A percentile compares a stretch with the other conserved stretches of the same genome.
phyloP scores from a whole-genome alignment of 2,888 invertebrate genomes.

The Acanthosepion lycidas region DNA sequence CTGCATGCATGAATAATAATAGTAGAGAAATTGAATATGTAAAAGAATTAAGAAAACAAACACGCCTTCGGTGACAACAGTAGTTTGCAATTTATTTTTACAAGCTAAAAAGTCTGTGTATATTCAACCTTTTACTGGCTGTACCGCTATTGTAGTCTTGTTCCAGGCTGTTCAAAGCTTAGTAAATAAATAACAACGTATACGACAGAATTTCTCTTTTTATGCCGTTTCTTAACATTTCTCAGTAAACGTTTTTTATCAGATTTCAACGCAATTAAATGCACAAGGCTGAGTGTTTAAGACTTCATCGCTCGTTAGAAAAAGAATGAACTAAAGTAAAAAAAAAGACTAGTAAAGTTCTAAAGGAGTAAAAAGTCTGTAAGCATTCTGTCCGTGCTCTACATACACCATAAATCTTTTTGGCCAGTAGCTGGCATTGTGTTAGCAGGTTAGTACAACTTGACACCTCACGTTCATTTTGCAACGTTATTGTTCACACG shows the following conservation, averaged over 20 bases:
- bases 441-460: not conserved
- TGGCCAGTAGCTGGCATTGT: not conserved
- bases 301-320: not conserved
- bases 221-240: not conserved
- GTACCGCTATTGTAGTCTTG: too few species aligned
- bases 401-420: not conserved
- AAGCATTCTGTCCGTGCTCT: not conserved
- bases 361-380: not conserved
- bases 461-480: not conserved
- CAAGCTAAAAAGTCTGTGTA: too few species aligned
- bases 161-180: too few species aligned
- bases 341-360: not conserved
- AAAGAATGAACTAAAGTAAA: not conserved
- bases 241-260: not conserved
- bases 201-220: too few species aligned
- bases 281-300: not conserved
- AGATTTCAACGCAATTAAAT: not conserved
- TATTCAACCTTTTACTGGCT: too few species aligned
- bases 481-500: not conserved
- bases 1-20: too few species aligned
- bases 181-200: too few species aligned
- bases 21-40: too few species aligned
- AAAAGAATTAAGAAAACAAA: too few species aligned
- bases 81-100: too few species aligned
- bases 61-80: too few species aligned